Evolutionary conservation across 2,888 invertebrate genomes (phyloP).

Genomic region (Drosophila picticornis): DNA sequence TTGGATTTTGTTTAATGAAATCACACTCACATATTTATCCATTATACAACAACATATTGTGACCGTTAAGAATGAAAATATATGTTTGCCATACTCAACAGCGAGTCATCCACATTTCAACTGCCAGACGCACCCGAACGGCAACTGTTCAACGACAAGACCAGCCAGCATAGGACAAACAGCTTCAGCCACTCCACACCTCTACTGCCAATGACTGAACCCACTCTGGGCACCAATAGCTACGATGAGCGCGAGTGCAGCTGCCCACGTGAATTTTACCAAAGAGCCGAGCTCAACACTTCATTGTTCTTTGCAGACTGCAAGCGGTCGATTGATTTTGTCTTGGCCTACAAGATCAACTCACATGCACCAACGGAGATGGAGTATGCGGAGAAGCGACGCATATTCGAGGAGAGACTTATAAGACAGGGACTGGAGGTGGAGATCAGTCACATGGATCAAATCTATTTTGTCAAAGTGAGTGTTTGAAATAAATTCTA

Average conservation of each 20-base stretch:
- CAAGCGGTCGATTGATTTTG: slow-evolving; percentile 90
- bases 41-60: slow-evolving; percentile 4
- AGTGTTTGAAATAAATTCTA: not conserved
- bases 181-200: slow-evolving; percentile 45
- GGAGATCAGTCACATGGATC: slow-evolving; percentile 88
- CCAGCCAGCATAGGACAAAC: slow-evolving; percentile 27
- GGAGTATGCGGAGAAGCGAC: slow-evolving; percentile 86
- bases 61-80: slow-evolving; percentile 2
- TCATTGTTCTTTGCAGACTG: slow-evolving; percentile 90
- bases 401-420: slow-evolving; percentile 90
- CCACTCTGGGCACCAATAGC: slow-evolving; percentile 43
- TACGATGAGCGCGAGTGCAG: slow-evolving; percentile 76
- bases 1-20: slow-evolving; percentile 29
- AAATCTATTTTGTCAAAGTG: slow-evolving; percentile 92
- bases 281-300: slow-evolving; percentile 72
- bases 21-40: not conserved
- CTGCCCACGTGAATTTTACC: slow-evolving; percentile 70
- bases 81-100: slow-evolving; percentile 20
- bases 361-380: slow-evolving; percentile 85
- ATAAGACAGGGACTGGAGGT: slow-evolving; percentile 91
- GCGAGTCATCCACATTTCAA: slow-evolving; percentile 68
- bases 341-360: slow-evolving; percentile 91
- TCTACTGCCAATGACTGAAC: slow-evolving; percentile 78
- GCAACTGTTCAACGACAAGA: slow-evolving; percentile 58
- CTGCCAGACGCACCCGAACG: slow-evolving; percentile 52